Conservation (phyloP, 2,113 vertebrate genomes). For the Poecilia latipinna region DNA sequence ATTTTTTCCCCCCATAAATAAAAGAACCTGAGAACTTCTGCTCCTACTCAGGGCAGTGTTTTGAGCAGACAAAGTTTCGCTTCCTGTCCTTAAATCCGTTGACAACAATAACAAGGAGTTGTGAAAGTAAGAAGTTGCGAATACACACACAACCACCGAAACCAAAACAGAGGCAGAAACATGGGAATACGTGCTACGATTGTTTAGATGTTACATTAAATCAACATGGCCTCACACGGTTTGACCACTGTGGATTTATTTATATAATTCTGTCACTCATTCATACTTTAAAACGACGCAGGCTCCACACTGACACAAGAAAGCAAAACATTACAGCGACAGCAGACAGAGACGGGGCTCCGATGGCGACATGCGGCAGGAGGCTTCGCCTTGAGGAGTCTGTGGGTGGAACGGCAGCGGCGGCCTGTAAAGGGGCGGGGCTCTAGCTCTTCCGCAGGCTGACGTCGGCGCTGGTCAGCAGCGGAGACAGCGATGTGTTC, state of each 20-base stretch:
- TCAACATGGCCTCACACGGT: neutral
- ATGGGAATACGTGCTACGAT: neutral
- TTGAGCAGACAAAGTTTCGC: slow-evolving; percentile 19
- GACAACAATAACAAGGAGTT: neutral
- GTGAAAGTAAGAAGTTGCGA: slow-evolving; percentile 29
- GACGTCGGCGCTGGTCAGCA: slow-evolving; percentile 88
- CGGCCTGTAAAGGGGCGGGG: no score
- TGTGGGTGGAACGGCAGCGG: neutral
- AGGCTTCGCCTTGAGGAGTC: slow-evolving; percentile 12
- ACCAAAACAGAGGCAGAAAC: slow-evolving; percentile 9
- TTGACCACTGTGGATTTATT: slow-evolving; percentile 59
- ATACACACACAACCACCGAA: neutral
- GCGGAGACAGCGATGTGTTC: slow-evolving; percentile 86
- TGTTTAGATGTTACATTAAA: neutral
- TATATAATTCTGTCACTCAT: slow-evolving; percentile 33
- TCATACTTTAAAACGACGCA: slow-evolving; percentile 53
- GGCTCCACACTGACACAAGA: slow-evolving; percentile 47
- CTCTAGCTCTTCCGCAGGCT: slow-evolving; percentile 90
- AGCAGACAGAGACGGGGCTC: slow-evolving; percentile 33
- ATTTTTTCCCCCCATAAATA: neutral
- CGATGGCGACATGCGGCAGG: slow-evolving; percentile 22
- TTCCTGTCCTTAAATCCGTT: slow-evolving; percentile 13
- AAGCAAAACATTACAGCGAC: slow-evolving; percentile 25
- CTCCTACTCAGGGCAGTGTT: neutral
- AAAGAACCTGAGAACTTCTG: neutral